Evolutionary conservation across 1,140 invertebrate species (phyloP), one percentile per base, ranked within the genome.

Genomic region (Dendrolimus punctatus): DNA sequence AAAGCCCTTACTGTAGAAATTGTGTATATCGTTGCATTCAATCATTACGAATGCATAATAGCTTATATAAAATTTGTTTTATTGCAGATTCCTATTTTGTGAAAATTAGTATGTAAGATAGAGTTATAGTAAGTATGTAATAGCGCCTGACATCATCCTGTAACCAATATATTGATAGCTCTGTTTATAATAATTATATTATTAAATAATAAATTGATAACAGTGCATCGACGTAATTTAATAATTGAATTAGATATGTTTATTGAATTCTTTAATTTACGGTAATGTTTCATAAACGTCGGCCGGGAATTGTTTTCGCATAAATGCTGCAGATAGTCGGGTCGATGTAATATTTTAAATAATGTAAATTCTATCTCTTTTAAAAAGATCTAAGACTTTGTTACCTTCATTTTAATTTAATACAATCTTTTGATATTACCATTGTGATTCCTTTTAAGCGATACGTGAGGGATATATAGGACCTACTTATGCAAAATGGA

Each of bases 81-180:
- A 85, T 85, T 85, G 81, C 81, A 83, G 81, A 85, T 85, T 85
- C 81, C 81, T 83, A 73, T 77, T 77, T 82, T 80, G 67, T 80
- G 76, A 75, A 23, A 71, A 58, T 46, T 85, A 83, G 78, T 57
- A 72, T 53, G 83, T 79, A 80, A 73, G 8, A 44, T 50, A 66
- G 68, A 75, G 77, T 80, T 62, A 62, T 48, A 59, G 55, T 50
- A 47, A 59, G 58, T 61, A 54, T 6, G 51, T 64, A 58, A 49
- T 62, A 46, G 41, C 46, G 23, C 23, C 23, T 23, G 56, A 60
- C 53, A 62, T 58, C 46, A 54, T 59, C 45, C 39, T 59, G 51
- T 63, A 59, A 60, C 60, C 41, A 51, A 64, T 62, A 42, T 66
- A 55, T 62, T 62, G 64, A 60, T 63, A 52, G 63, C 57, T 67